Evolutionary conservation across 2,888 invertebrate genomes (phyloP).

Genomic region (Trichopria drosophilae): DNA sequence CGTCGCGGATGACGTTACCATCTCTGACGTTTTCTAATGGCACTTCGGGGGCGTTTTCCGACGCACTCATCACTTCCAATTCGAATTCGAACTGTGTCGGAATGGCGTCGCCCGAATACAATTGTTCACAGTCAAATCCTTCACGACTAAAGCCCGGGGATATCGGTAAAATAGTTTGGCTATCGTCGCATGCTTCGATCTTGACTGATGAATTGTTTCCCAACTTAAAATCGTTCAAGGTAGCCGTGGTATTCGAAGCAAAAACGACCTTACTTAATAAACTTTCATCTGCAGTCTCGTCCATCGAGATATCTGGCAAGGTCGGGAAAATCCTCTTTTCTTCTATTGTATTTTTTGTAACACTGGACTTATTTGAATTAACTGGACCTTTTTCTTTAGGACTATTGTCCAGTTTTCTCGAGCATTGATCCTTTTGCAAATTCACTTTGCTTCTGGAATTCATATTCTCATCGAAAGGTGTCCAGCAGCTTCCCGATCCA

Average conservation of each 20-base stretch:
- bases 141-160: constrained; percentile 43
- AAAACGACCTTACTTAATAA: no score
- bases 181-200: constrained; percentile 54
- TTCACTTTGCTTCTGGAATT: constrained; percentile 35
- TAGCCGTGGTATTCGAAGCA: no score
- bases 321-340: no score
- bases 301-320: no score
- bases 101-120: constrained; percentile 46
- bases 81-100: constrained; percentile 52
- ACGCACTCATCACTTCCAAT: constrained; percentile 48
- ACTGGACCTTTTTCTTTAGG: no score
- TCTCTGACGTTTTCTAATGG: no score
- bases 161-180: constrained; percentile 53
- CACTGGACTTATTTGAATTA: no score
- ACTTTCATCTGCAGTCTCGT: no score
- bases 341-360: no score
- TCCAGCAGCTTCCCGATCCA: constrained; percentile 22
- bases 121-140: constrained; percentile 29
- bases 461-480: constrained; percentile 36
- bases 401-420: background rate
- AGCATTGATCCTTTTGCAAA: constrained; percentile 5
- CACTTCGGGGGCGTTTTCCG: constrained; percentile 38
- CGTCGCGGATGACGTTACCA: no score
- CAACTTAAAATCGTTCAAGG: constrained; percentile 23
- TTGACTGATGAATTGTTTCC: constrained; percentile 45